Base-by-base conservation (phyloP, 2,797 vertebrate species). In the Sebastes diaconus region DNA sequence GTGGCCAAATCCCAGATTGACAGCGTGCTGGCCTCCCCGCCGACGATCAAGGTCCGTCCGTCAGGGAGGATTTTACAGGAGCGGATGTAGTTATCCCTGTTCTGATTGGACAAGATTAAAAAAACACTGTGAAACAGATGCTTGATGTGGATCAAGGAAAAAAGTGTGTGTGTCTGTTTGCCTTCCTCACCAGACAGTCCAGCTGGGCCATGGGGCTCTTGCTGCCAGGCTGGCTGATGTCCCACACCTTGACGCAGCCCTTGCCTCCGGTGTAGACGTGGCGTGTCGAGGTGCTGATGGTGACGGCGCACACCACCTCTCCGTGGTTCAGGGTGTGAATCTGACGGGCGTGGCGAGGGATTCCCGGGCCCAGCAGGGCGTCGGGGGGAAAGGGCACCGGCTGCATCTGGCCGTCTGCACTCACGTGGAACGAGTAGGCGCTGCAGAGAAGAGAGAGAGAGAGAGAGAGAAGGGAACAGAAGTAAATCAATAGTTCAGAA, bases 381-480 rank as follows among this genome's bases (percentile, higher is more conserved):
- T 97, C 97, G 0, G 96, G 96, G 36, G 97, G 97, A 63, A 97
- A 97, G 42, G 97, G 97, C 59, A 97, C 97, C 0, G 97, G 97
- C 90, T 97, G 97, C 97, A 97, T 97, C 94, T 97, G 97, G 8
- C 97, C 96, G 4, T 97, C 97, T 0, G 97, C 97, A 0, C 96
- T 97, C 71, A 97, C 97, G 0, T 97, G 97, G 93, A 97, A 98
- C 32, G 97, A 98, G 88, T 97, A 97, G 0, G 97, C 97, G 18
- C 97, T 97, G 90, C 39, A 78, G 69, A 34, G 29, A 18, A n/a
- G n/a, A 3, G 14, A 13, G 30, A 24, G 2, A 30, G 16, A 63
- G 75, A 50, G 39, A 34, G 34, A 27, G 3, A 5, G 8, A 29
- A 11, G 1, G 11, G 63, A 70, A 55, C 3, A 70, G 8, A 86